Evolutionary conservation across 2,888 invertebrate genomes (phyloP).

Genomic region (Andrena dorsata): DNA sequence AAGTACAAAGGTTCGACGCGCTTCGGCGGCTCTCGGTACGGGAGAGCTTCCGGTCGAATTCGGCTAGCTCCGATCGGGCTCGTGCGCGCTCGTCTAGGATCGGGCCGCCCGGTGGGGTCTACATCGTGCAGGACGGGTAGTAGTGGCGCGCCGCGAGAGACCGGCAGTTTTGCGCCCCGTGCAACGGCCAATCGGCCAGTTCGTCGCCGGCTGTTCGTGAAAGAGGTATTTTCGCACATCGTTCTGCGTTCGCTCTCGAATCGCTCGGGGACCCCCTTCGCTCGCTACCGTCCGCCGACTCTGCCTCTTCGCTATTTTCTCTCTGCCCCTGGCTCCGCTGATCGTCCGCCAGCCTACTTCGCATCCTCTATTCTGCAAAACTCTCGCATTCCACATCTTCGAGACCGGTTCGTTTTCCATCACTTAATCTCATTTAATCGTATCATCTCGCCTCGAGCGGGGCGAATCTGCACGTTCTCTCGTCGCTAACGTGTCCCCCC

Average conservation of each 20-base stretch:
- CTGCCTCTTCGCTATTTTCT: slow-evolving; percentile 23
- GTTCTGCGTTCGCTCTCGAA: slow-evolving; percentile 51
- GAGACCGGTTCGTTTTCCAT: neutral
- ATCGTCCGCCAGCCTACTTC: slow-evolving; percentile 3
- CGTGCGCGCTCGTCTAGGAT: slow-evolving; percentile 74
- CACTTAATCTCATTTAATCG: slow-evolving; percentile 7
- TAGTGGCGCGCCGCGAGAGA: slow-evolving; percentile 68
- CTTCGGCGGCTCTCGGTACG: slow-evolving; percentile 71
- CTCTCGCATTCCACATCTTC: neutral
- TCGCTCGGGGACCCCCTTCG: slow-evolving; percentile 12
- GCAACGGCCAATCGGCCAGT: slow-evolving; percentile 83
- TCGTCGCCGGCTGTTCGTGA: slow-evolving; percentile 83
- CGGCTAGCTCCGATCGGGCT: slow-evolving; percentile 75
- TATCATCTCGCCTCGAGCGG: slow-evolving; percentile 10
- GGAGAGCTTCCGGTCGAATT: slow-evolving; percentile 77
- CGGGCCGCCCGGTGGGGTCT: slow-evolving; percentile 66
- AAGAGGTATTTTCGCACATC: slow-evolving; percentile 74
- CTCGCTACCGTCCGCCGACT: slow-evolving; percentile 31
- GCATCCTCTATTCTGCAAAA: neutral
- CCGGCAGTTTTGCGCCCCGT: slow-evolving; percentile 67
- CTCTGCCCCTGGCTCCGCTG: neutral
- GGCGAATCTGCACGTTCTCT: neutral
- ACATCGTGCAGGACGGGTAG: slow-evolving; percentile 74
- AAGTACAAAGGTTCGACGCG: slow-evolving; percentile 77
- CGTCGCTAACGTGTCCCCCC: slow-evolving; percentile 5